Evolutionary conservation across 1,140 invertebrate species (phyloP).

Genomic region (Physella acuta): DNA sequence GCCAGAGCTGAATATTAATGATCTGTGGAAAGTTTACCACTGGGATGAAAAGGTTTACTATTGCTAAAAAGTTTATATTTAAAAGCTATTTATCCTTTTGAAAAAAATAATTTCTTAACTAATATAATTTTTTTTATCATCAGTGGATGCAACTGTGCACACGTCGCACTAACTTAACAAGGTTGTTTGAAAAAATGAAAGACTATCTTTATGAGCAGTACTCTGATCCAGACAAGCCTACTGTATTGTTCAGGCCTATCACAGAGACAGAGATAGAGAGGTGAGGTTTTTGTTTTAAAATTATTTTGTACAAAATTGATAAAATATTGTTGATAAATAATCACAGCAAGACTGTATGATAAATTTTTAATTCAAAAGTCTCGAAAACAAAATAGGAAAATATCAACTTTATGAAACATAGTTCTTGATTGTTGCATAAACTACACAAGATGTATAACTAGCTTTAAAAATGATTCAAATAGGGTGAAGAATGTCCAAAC

Average conservation of each 20-base stretch:
- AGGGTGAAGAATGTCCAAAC: conserved; percentile 73
- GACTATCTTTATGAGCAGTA: conserved; percentile 85
- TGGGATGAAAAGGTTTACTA: conserved; percentile 83
- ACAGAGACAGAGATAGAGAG: conserved; percentile 86
- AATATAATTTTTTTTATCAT: conserved; percentile 27
- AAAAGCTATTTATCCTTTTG: not conserved
- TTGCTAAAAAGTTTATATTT: too few species aligned
- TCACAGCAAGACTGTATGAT: too few species aligned
- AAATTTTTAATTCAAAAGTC: not conserved
- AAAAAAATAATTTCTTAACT: not conserved
- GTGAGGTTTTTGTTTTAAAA: conserved; percentile 32
- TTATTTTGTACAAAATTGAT: too few species aligned
- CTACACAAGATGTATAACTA: not conserved
- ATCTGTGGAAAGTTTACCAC: conserved; percentile 96
- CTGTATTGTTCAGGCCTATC: conserved; percentile 78
- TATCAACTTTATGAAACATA: not conserved
- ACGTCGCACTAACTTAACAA: conserved; percentile 81
- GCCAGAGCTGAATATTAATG: conserved; percentile 90
- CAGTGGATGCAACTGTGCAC: conserved; percentile 89
- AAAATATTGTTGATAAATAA: too few species aligned
- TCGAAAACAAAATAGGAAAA: too few species aligned
- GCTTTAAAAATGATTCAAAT: too few species aligned
- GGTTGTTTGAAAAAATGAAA: conserved; percentile 89
- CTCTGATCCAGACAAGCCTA: conserved; percentile 77
- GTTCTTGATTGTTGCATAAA: too few species aligned